These are phyloP conservation scores for Teleiodes luculella DNA, from an alignment of 2,888 invertebrate genomes.

Conservation along the genomic window DNA sequence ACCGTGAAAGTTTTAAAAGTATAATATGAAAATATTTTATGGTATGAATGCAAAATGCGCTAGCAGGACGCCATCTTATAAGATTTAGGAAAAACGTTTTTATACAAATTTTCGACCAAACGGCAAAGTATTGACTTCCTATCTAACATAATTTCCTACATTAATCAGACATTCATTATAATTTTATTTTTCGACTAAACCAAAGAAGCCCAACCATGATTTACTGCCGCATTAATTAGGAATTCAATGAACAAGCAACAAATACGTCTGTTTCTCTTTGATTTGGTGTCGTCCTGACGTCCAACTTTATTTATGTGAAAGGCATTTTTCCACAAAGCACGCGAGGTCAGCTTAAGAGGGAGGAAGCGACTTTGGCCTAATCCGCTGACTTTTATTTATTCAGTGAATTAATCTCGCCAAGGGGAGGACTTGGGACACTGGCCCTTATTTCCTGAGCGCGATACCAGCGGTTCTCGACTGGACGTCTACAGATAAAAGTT, in stretches of 20 bases:
- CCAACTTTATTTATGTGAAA: conserved; percentile 64
- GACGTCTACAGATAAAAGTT: conserved; percentile 52
- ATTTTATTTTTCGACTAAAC: neutral
- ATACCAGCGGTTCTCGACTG: conserved; percentile 59
- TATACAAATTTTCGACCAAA: neutral
- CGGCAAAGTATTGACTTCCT: too few relatives aligned
- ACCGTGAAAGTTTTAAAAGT: too few relatives aligned
- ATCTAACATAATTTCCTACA: too few relatives aligned
- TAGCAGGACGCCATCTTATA: too few relatives aligned
- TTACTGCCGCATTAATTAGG: conserved; percentile 15
- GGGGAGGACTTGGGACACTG: conserved; percentile 49
- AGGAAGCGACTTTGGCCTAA: conserved; percentile 76
- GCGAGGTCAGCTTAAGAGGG: conserved; percentile 76
- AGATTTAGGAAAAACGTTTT: too few relatives aligned
- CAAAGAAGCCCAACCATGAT: neutral
- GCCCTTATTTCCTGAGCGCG: conserved; percentile 64
- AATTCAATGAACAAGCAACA: conserved; percentile 28
- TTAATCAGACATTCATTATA: too few relatives aligned
- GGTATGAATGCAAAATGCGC: too few relatives aligned
- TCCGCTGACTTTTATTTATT: conserved; percentile 80
- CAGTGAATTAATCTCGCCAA: conserved; percentile 75
- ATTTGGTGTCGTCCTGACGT: conserved; percentile 27
- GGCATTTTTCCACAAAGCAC: conserved; percentile 74
- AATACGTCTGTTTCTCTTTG: conserved; percentile 53
- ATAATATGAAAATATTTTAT: too few relatives aligned